Conservation (phyloP, 35 echinoderm and acorn worm species). For the Acanthaster planci region DNA sequence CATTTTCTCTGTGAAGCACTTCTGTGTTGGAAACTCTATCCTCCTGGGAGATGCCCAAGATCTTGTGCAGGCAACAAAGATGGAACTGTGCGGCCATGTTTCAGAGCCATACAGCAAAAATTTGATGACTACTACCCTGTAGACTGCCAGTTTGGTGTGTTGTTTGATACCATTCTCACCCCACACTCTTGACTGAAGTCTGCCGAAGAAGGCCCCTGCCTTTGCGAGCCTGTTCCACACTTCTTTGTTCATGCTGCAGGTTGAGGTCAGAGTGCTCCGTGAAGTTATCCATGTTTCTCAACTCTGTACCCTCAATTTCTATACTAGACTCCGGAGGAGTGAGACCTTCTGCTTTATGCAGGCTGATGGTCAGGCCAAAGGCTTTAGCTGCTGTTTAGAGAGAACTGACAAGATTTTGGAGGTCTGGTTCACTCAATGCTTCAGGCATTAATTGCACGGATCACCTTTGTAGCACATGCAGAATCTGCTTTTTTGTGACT, state of each 20-base stretch:
- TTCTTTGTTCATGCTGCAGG: neutral
- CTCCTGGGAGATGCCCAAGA: neutral
- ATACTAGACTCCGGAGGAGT: neutral
- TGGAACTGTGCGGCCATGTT: neutral
- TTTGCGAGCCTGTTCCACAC: neutral
- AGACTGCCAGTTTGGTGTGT: neutral
- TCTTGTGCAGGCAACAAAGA: neutral
- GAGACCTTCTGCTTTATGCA: neutral
- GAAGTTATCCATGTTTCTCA: neutral
- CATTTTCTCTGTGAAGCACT: neutral
- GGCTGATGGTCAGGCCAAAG: constrained; percentile 14
- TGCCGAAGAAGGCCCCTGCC: neutral
- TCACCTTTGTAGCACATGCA: no score
- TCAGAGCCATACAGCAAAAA: neutral
- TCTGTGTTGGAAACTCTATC: neutral
- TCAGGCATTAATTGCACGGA: no score
- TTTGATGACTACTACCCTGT: neutral
- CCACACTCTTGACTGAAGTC: neutral
- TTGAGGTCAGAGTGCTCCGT: neutral
- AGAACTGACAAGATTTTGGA: no score
- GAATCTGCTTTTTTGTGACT: no score
- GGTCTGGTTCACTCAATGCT: no score
- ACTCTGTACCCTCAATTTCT: neutral
- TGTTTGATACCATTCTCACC: neutral
- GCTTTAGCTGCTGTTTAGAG: neutral